Evolutionary conservation across 2,113 vertebrate species (phyloP), one percentile per base, ranked within the genome.

Genomic region (Rhodinocichla rosea): DNA sequence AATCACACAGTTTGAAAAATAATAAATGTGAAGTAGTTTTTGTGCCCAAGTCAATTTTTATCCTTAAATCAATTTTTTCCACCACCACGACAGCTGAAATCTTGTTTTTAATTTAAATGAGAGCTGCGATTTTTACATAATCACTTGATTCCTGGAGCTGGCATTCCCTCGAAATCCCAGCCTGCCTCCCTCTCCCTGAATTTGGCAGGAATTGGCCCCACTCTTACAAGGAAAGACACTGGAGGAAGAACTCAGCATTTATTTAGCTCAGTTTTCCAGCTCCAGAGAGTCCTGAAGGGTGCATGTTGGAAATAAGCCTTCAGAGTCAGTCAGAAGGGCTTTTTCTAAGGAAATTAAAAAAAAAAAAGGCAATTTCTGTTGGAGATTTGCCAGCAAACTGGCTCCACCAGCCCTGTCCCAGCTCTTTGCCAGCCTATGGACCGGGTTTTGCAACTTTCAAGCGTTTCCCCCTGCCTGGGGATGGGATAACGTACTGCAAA

Each of bases 91-190:
- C 32, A 47, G 35, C 35, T 83, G 56, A 74, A 90, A 67, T 35
- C 63, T 90, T 77, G 78, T 7, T n/a, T 94, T 93, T 64, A 40
- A 78, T 94, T 92, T 90, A 73, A 83, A 90, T 47, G 64, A 83
- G 69, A 64, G 52, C 44, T 67, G n/a, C 0, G 4, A 71, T 78
- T 86, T 90, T 90, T 83, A 81, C 60, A 60, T 83, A 86, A 93
- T 81, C 88, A 30, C 83, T 81, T 12, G 65, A 84, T 88, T 93
- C 76, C 88, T 11, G 2, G 59, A 88, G 82, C 71, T 68, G 82
- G 53, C 87, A 27, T 92, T 89, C 82, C 89, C 81, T 69, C 3
- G 7, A 79, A 92, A 62, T 59, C 55, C 56, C 73, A 69, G 47
- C 62, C 87, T 0, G 1, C 64, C 39, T 86, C 16, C 28, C 6